A percentile compares a stretch with the other conserved stretches of the same genome.
Conservation (phyloP, 2,797 vertebrate species). For the Telmatherina bonti region DNA sequence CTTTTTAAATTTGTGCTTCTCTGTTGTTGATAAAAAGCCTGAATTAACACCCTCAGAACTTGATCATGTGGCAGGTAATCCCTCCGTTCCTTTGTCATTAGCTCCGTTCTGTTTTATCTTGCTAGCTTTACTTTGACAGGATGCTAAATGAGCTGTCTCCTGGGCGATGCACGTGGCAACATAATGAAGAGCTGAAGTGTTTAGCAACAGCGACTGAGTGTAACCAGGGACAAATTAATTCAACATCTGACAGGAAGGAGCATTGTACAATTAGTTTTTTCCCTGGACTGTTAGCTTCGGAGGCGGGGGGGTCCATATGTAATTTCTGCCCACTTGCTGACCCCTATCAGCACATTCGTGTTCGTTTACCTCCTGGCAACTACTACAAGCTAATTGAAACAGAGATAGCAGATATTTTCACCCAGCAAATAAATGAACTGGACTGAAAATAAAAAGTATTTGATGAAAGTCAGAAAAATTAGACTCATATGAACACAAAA, state of each 20-base stretch:
- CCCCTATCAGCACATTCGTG: conserved; percentile 39
- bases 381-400: conserved; percentile 32
- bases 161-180: conserved; percentile 30
- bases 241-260: conserved; percentile 58
- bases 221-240: conserved; percentile 50
- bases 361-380: conserved; percentile 43
- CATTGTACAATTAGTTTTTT: conserved; percentile 56
- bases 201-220: conserved; percentile 39
- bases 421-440: conserved; percentile 8
- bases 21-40: background rate
- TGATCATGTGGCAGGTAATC: conserved; percentile 1
- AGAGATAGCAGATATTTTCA: conserved; percentile 21
- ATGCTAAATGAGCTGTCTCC: conserved; percentile 50
- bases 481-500: background rate
- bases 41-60: background rate
- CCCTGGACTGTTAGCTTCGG: conserved; percentile 19
- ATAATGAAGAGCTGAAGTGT: conserved; percentile 56
- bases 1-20: background rate
- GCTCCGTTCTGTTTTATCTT: conserved; percentile 34
- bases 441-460: background rate
- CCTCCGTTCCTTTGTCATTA: background rate
- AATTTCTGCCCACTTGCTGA: conserved; percentile 55
- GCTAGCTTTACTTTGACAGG: conserved; percentile 52
- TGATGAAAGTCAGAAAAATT: background rate
- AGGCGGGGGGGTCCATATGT: conserved; percentile 39